These are phyloP conservation scores for Muntiacus reevesi DNA, from an alignment of 2,113 vertebrate species.

Conservation along the genomic window DNA sequence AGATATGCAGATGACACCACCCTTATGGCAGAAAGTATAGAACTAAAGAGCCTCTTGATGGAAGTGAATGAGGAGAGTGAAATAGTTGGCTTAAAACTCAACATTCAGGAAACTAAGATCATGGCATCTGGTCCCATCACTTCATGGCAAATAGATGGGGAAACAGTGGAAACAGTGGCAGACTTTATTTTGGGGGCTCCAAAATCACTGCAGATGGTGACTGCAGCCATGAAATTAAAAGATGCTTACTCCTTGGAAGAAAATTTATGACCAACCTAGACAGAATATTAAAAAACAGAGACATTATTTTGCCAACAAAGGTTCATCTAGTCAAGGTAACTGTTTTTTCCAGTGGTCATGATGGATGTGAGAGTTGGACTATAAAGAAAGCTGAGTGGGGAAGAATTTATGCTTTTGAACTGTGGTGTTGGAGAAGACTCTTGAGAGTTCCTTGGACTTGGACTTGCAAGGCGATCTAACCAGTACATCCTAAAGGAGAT, in stretches of 20 bases:
- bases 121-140: not conserved
- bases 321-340: not conserved
- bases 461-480: not conserved
- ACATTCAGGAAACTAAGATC: not conserved
- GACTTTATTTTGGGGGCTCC: not conserved
- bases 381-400: not conserved
- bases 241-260: not conserved
- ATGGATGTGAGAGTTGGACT: not conserved
- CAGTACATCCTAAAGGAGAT: not conserved
- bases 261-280: not conserved
- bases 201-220: not conserved
- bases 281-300: not conserved
- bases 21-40: not conserved
- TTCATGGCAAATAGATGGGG: not conserved
- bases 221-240: not conserved
- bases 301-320: not conserved
- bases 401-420: not conserved
- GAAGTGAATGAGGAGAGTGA: not conserved
- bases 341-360: not conserved
- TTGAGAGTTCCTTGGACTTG: not conserved
- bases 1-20: not conserved
- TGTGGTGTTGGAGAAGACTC: not conserved
- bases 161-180: not conserved
- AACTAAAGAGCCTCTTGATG: not conserved
- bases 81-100: not conserved